phyloP scores from a whole-genome alignment of 2,888 invertebrate species.

The Drosophila acutilabella region DNA sequence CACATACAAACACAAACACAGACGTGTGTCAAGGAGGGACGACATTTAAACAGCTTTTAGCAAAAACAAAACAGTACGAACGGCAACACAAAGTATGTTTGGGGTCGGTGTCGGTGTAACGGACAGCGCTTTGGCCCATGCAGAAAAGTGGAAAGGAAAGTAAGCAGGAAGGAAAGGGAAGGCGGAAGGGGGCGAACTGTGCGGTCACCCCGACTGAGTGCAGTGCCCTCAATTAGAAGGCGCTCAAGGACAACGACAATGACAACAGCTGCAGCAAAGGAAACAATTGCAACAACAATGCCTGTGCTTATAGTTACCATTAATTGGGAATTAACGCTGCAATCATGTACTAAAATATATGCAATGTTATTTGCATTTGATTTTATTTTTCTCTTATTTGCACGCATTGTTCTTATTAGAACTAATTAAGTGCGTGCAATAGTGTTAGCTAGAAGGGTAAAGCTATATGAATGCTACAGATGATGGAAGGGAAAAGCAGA shows the following conservation, averaged over 20 bases:
- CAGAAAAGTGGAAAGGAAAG: too few relatives aligned
- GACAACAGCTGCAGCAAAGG: constrained; percentile 33
- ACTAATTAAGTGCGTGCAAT: not conserved
- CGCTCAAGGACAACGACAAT: constrained; percentile 77
- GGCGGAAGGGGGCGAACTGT: constrained; percentile 18
- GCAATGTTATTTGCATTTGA: not conserved
- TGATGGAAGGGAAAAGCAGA: not conserved
- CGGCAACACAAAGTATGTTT: constrained; percentile 10
- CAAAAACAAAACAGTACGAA: constrained; percentile 48
- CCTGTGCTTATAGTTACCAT: constrained; percentile 49
- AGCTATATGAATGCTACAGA: not conserved
- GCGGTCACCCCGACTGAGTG: constrained; percentile 74
- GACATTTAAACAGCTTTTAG: constrained; percentile 52
- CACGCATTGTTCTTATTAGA: not conserved
- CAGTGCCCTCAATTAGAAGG: constrained; percentile 82
- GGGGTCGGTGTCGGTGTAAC: constrained; percentile 6
- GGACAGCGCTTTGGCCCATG: not conserved
- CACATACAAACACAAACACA: constrained; percentile 20
- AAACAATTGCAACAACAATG: constrained; percentile 18
- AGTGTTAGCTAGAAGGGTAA: not conserved
- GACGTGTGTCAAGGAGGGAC: constrained; percentile 28
- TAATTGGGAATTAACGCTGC: constrained; percentile 62
- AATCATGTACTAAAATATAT: constrained; percentile 39
- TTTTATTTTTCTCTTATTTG: not conserved
- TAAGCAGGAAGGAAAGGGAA: not conserved